Evolutionary conservation across 2,888 invertebrate species (phyloP).

Genomic region (Acronicta psi): DNA sequence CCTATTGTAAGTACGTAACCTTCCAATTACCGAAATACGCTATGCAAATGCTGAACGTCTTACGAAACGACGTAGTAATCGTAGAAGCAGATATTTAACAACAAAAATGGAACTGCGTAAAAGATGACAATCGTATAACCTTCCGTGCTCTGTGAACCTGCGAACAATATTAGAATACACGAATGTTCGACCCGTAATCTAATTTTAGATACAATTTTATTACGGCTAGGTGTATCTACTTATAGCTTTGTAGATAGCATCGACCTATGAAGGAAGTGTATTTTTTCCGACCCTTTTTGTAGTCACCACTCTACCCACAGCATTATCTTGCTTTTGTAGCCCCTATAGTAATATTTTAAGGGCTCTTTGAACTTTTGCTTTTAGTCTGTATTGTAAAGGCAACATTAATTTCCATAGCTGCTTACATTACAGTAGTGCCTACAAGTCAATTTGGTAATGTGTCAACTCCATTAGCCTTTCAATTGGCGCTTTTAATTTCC

Average conservation of each 20-base stretch:
- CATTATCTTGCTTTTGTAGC: slow-evolving; percentile 2
- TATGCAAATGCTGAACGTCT: slow-evolving; percentile 16
- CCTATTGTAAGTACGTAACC: too few relatives aligned
- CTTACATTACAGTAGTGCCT: slow-evolving; percentile 16
- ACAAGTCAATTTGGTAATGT: slow-evolving; percentile 51
- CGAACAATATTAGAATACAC: slow-evolving; percentile 10
- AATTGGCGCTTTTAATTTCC: slow-evolving; percentile 64
- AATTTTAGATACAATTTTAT: slow-evolving; percentile 28
- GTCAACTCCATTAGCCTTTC: slow-evolving; percentile 54
- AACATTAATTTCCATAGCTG: slow-evolving; percentile 15
- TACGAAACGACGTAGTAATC: slow-evolving; percentile 10
- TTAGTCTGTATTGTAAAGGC: background rate
- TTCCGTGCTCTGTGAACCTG: slow-evolving; percentile 15
- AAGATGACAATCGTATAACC: slow-evolving; percentile 27
- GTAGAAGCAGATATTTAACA: slow-evolving; percentile 15
- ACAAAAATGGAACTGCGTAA: slow-evolving; percentile 13
- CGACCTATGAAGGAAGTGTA: slow-evolving; percentile 20
- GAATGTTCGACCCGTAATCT: slow-evolving; percentile 19
- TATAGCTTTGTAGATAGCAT: slow-evolving; percentile 25
- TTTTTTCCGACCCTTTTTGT: slow-evolving; percentile 25
- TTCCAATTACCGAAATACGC: slow-evolving; percentile 20
- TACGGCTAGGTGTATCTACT: slow-evolving; percentile 3
- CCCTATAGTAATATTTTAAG: slow-evolving; percentile 1
- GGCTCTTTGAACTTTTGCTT: slow-evolving; percentile 6
- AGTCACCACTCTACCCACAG: slow-evolving; percentile 3